Conservation (phyloP, 2,113 vertebrate species). For the Grantiella picta region DNA sequence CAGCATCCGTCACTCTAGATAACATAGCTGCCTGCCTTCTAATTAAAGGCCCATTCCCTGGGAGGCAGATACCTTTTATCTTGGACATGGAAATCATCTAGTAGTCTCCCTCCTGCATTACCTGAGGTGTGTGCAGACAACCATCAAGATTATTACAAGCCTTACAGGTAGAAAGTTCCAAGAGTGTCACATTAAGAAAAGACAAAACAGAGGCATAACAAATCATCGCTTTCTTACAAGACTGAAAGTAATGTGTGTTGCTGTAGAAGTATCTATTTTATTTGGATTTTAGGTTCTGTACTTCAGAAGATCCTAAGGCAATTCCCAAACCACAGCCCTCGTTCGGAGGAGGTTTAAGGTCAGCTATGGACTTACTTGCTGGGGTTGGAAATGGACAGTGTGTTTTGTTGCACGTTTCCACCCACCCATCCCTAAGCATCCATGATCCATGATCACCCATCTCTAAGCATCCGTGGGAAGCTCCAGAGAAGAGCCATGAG, state of each 20-base stretch:
- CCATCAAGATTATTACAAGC: not conserved
- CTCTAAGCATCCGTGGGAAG: not conserved
- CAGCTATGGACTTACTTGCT: not conserved
- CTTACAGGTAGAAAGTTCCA: not conserved
- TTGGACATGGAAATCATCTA: not conserved
- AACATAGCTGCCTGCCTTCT: conserved; percentile 15
- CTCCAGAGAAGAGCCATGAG: not conserved
- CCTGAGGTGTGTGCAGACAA: not conserved
- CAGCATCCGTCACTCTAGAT: not conserved
- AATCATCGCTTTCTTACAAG: fast-evolving
- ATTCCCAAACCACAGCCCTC: not conserved
- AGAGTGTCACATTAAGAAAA: not conserved
- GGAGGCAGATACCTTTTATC: not conserved
- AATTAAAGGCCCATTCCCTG: conserved; percentile 8
- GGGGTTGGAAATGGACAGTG: not conserved
- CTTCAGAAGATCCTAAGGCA: not conserved
- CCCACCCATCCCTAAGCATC: not conserved
- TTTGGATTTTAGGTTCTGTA: not conserved
- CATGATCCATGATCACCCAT: not conserved
- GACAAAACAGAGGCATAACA: not conserved
- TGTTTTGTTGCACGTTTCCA: not conserved
- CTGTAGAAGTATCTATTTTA: not conserved
- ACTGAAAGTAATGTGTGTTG: not conserved
- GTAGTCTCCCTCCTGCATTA: not conserved
- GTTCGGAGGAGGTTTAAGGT: not conserved